Conservation (phyloP, 2,797 vertebrate genomes). For the Sebastes vulpes region DNA sequence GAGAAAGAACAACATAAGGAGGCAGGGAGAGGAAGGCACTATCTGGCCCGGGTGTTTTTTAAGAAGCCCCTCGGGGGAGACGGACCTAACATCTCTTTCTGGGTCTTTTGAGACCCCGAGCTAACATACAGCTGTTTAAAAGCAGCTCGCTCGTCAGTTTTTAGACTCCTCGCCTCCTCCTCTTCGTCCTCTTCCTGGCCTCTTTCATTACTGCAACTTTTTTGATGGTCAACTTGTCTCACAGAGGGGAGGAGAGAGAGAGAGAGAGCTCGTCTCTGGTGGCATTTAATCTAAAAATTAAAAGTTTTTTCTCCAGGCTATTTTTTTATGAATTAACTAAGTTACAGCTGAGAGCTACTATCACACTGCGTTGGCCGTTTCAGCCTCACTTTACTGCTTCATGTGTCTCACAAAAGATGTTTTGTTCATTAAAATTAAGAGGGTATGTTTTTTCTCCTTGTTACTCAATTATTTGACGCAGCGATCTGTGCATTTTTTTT, state of each 20-base stretch:
- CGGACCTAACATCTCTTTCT: constrained; percentile 71
- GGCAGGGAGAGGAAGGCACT: constrained; percentile 75
- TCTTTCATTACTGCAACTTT: constrained; percentile 43
- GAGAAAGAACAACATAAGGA: constrained; percentile 79
- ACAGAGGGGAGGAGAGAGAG: constrained; percentile 4
- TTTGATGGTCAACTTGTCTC: constrained; percentile 25
- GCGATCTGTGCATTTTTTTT: constrained; percentile 52
- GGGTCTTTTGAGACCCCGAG: constrained; percentile 67
- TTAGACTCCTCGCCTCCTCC: constrained; percentile 51
- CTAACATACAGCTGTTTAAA: constrained; percentile 78
- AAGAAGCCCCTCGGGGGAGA: constrained; percentile 71
- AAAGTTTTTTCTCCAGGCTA: constrained; percentile 31
- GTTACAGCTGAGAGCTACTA: constrained; percentile 49
- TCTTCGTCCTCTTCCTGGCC: constrained; percentile 46
- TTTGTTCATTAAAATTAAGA: constrained; percentile 66
- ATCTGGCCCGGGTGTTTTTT: constrained; percentile 79
- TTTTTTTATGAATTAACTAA: constrained; percentile 59
- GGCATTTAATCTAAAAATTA: constrained; percentile 22
- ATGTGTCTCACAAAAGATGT: constrained; percentile 62
- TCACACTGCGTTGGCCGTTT: constrained; percentile 40
- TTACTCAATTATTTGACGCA: constrained; percentile 67
- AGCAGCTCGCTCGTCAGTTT: constrained; percentile 71
- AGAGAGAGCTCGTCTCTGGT: constrained; percentile 11
- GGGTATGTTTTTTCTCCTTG: constrained; percentile 12
- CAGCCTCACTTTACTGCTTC: constrained; percentile 18